Conservation (phyloP, 2,797 vertebrate species). For the Graptemys geographica region DNA sequence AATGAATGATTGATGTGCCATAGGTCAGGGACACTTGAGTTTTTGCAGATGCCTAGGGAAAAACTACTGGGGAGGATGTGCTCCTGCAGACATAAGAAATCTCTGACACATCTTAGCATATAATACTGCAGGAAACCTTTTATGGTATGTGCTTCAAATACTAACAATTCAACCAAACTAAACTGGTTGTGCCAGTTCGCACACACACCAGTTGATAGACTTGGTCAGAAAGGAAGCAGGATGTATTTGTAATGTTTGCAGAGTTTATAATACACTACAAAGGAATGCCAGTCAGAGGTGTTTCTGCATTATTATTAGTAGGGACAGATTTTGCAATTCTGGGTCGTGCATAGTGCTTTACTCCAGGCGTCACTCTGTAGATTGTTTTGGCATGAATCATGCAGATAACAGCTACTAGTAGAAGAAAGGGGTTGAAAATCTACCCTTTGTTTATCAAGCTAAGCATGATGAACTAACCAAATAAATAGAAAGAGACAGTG, state of each 20-base stretch:
- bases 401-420: background rate
- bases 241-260: conserved; percentile 4
- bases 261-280: background rate
- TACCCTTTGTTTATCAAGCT: background rate
- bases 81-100: background rate
- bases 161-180: background rate
- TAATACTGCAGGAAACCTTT: conserved; percentile 2
- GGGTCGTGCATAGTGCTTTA: background rate
- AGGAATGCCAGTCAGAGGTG: conserved; percentile 16
- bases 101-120: background rate
- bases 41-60: background rate
- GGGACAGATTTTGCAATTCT: background rate
- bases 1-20: background rate
- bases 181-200: background rate
- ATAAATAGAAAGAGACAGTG: background rate
- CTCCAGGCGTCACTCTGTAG: background rate
- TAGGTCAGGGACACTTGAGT: background rate
- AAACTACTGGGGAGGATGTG: background rate
- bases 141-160: conserved; percentile 6
- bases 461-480: background rate
- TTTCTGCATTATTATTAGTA: background rate
- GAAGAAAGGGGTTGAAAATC: background rate
- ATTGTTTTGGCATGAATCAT: background rate
- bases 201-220: background rate
- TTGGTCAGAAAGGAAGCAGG: background rate